Percentiles rank a stretch among this genome's conserved stretches.
Conservation (phyloP, 1,140 invertebrate genomes). For the Pseudoatta argentina region DNA sequence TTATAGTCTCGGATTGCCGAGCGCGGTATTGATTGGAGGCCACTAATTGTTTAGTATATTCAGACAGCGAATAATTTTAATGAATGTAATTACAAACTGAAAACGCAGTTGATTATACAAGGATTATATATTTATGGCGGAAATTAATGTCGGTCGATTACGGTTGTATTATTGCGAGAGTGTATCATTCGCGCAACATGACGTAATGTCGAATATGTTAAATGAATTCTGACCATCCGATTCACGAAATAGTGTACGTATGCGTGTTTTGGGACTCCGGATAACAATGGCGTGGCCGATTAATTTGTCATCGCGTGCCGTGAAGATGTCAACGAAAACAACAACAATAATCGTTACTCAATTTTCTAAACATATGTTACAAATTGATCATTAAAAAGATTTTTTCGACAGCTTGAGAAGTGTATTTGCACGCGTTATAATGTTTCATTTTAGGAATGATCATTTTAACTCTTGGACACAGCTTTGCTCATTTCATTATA, state of each 20-base stretch:
- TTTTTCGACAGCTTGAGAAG: not conserved
- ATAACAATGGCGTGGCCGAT: conserved; percentile 23
- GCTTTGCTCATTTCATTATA: not conserved
- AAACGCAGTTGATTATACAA: conserved; percentile 60
- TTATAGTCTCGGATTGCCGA: conserved; percentile 49
- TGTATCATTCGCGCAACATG: conserved; percentile 32
- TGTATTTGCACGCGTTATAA: not conserved
- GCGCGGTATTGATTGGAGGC: conserved; percentile 31
- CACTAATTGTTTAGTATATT: conserved; percentile 63
- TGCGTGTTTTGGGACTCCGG: conserved; percentile 11
- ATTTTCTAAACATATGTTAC: conserved; percentile 11
- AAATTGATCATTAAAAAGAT: not conserved
- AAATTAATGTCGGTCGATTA: conserved; percentile 64
- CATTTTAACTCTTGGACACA: not conserved
- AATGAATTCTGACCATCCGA: conserved; percentile 51
- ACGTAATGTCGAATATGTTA: conserved; percentile 48
- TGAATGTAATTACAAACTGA: conserved; percentile 63
- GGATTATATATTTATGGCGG: conserved; percentile 62
- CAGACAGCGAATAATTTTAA: conserved; percentile 61
- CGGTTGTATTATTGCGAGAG: conserved; percentile 48
- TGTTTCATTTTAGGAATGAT: not conserved
- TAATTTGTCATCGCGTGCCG: conserved; percentile 50
- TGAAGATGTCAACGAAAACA: conserved; percentile 41
- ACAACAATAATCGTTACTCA: not conserved
- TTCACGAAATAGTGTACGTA: not conserved